Evolutionary conservation across 2,113 vertebrate species (phyloP).

Genomic region (Crotalus helleri): DNA sequence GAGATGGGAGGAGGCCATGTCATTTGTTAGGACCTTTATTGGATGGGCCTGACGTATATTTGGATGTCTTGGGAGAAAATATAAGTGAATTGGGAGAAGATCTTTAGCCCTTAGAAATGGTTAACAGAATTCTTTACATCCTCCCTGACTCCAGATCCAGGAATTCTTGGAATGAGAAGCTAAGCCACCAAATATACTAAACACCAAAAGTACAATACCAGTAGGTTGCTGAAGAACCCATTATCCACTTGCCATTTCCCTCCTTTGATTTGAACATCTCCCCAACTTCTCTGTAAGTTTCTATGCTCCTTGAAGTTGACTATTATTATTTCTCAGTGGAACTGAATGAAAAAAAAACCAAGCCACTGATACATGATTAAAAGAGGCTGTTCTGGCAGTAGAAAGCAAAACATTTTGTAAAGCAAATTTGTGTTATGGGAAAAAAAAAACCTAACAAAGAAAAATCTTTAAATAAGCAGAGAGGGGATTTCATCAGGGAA

Average conservation of each 20-base stretch:
- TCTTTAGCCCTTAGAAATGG: background rate
- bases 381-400: background rate
- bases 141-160: background rate
- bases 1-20: background rate
- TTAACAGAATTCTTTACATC: background rate
- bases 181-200: too few species aligned
- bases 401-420: background rate
- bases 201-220: background rate
- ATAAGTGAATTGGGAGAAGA: background rate
- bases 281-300: background rate
- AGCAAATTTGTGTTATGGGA: background rate
- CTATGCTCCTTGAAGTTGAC: background rate
- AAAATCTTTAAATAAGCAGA: background rate
- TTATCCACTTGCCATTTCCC: background rate
- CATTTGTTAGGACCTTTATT: background rate
- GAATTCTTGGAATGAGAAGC: background rate
- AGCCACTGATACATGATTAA: background rate
- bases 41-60: background rate
- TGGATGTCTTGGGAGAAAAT: background rate
- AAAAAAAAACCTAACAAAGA: background rate
- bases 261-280: background rate
- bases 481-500: background rate
- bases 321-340: background rate
- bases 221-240: background rate
- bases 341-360: background rate